phyloP scores from a whole-genome alignment of 2,888 invertebrate genomes.

The Nasonia oneida region DNA sequence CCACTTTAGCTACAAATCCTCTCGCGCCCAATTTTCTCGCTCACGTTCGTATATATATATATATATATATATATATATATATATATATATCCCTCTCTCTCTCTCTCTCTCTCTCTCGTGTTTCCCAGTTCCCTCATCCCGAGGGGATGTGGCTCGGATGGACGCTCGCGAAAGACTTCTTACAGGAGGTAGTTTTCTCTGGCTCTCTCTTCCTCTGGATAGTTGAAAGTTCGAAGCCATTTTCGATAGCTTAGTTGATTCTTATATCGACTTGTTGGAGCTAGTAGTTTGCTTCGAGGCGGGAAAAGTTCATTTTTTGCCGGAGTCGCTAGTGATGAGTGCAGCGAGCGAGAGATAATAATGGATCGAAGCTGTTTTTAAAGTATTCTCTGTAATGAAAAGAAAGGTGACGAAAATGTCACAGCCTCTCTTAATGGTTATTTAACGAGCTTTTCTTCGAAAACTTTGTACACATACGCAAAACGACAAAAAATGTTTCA shows the following conservation, averaged over 20 bases:
- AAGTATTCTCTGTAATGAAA: not conserved
- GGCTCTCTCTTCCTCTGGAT: not conserved
- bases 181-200: not conserved
- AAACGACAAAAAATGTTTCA: not conserved
- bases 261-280: slow-evolving; percentile 45
- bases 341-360: not conserved
- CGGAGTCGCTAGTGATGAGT: slow-evolving; percentile 3
- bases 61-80: too few species aligned
- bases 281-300: slow-evolving; percentile 20
- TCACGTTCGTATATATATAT: not conserved
- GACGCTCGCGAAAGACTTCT: not conserved
- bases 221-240: slow-evolving; percentile 45
- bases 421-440: not conserved
- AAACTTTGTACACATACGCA: not conserved
- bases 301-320: slow-evolving; percentile 29
- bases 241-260: slow-evolving; percentile 45
- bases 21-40: slow-evolving; percentile 45
- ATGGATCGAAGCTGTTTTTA: not conserved
- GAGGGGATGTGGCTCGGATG: not conserved
- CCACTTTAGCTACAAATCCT: slow-evolving; percentile 49
- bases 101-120: too few species aligned
- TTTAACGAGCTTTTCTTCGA: not conserved
- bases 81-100: too few species aligned
- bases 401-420: not conserved
- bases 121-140: not conserved